A percentile compares a stretch with the other conserved stretches of the same genome.
Conservation (phyloP, 2,113 vertebrate genomes). For the Elephantulus edwardii region DNA sequence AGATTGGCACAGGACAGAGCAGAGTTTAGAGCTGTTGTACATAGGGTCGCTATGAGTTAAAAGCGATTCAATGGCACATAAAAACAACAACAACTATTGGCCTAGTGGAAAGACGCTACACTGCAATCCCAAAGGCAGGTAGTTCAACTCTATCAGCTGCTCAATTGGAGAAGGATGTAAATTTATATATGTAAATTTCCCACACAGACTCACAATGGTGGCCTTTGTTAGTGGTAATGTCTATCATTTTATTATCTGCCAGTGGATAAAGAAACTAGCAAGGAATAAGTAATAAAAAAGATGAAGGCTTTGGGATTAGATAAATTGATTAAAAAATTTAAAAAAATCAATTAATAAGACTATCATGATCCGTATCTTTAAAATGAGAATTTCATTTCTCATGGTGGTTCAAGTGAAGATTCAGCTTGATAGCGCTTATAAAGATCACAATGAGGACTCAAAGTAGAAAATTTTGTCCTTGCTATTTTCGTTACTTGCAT, state of each 20-base stretch:
- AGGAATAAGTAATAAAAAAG: slow-evolving; percentile 6
- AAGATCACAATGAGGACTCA: not conserved
- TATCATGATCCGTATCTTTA: not conserved
- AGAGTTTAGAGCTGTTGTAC: no score
- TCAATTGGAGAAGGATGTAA: no score
- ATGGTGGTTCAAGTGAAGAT: not conserved
- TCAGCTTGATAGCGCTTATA: not conserved
- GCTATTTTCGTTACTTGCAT: not conserved
- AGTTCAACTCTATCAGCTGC: no score
- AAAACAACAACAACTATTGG: not conserved
- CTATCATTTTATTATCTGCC: not conserved
- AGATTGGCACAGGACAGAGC: no score
- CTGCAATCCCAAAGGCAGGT: no score
- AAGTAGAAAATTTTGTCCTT: not conserved
- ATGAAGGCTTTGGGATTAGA: not conserved
- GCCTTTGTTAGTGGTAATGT: not conserved
- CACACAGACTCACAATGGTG: not conserved
- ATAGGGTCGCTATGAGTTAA: no score
- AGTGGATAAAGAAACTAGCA: not conserved
- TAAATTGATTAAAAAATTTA: not conserved
- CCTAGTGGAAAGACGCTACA: not conserved
- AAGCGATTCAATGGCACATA: not conserved
- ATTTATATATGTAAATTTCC: not conserved
- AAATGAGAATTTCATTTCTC: not conserved
- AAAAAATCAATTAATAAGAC: not conserved